Percentiles rank a stretch among this genome's conserved stretches.
Evolutionary conservation across 2,113 vertebrate species (phyloP).

Genomic region (Daphoenositta chrysoptera): DNA sequence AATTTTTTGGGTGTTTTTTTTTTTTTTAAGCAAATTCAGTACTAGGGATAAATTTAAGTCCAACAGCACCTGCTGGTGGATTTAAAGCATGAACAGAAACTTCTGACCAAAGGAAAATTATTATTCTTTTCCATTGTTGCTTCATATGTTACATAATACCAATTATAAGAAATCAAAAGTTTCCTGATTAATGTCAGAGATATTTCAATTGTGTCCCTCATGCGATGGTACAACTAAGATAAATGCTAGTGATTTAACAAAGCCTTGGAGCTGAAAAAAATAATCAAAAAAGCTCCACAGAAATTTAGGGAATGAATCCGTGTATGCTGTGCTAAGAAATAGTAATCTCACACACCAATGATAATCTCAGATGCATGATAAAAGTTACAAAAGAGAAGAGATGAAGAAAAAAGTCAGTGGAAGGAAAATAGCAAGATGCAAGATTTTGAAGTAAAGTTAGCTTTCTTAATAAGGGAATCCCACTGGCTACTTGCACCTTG

Average conservation of each 20-base stretch:
- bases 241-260: not conserved
- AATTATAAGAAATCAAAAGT: not conserved
- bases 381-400: not conserved
- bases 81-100: not conserved
- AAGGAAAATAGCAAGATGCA: not conserved
- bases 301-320: not conserved
- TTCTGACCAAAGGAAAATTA: not conserved
- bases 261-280: not conserved
- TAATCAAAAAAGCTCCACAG: not conserved
- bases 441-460: not conserved
- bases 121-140: not conserved
- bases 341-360: not conserved
- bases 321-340: not conserved
- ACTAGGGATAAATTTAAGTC: not conserved
- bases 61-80: not conserved
- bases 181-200: not conserved
- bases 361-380: not conserved
- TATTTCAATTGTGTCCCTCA: not conserved
- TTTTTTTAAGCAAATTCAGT: not conserved
- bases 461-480: not conserved
- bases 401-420: not conserved
- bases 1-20: not conserved
- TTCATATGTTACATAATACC: not conserved
- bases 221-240: not conserved
- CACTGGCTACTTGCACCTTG: not conserved